Evolutionary conservation across 2,888 invertebrate species (phyloP), one percentile per base, ranked within the genome.

Genomic region (Parnassius orleans): DNA sequence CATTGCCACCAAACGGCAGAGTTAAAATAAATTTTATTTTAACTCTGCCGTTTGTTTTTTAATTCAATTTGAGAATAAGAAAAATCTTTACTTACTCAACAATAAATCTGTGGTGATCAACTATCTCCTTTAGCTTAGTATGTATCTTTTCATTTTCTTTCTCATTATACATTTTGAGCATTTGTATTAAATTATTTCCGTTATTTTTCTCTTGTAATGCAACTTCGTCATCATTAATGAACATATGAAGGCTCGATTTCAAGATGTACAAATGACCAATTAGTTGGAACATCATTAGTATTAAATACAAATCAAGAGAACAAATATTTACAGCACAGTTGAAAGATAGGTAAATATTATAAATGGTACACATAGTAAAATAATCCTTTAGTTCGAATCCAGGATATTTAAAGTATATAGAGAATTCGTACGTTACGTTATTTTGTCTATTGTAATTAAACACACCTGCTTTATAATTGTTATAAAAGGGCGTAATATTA

Each of bases 221-320:
- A 14, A 43, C 2, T 10, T 50, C 14, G 9, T 33, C 19, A n/a
- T 55, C 44, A 10, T 43, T 9, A 12, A 9, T 12, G 7, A 64
- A 56, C 9, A 66, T 57, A 43, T 63, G 52, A n/a, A 69, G n/a
- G 41, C 64, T 64, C 10, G 57, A 12, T 43, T 53, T 63, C 44
- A 71, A 48, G 42, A 65, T 62, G 3, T 60, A 42, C 11, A 71
- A 67, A 48, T 69, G 71, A 3, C 67, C 71, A 14, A 69, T 65
- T 10, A 71, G 60, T 64, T 71, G 68, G 42, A 71, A 64, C 12
- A 68, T 60, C 47, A 69, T 55, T 9, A 71, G 15, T 10, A 57
- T 58, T 9, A 69, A 11, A 33, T 65, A 58, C 15, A 68, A 58
- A 51, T 69, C 71, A 12, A 61, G 60, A 10, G 65, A 42, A 47